These are phyloP conservation scores for Jaculus jaculus DNA, from an alignment of 2,113 vertebrate genomes.

Conservation along the genomic window DNA sequence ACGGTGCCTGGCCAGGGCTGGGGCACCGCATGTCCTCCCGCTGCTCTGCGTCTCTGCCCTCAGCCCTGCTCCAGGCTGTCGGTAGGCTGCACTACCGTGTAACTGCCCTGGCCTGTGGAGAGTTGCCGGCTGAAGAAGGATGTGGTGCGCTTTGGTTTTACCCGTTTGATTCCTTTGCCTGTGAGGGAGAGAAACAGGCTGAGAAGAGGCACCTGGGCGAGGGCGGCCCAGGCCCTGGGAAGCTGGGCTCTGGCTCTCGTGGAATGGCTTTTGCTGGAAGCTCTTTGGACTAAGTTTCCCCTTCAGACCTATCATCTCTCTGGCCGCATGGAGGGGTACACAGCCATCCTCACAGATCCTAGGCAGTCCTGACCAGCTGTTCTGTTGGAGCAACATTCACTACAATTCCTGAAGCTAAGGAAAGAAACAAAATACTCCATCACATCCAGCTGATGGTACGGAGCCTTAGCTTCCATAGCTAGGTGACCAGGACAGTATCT, in stretches of 20 bases:
- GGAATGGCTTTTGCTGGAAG: neutral
- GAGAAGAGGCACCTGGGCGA: rapidly evolving
- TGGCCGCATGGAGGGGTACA: neutral
- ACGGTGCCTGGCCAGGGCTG: neutral
- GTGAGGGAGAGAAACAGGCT: neutral
- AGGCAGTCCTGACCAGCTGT: neutral
- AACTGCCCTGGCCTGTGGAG: slow-evolving; percentile 81
- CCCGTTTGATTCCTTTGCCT: slow-evolving; percentile 93
- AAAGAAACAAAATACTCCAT: neutral
- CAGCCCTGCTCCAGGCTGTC: slow-evolving; percentile 90
- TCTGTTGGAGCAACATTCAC: neutral
- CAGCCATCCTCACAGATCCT: neutral
- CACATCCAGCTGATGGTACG: rapidly evolving
- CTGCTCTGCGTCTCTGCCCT: neutral
- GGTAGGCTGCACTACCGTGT: slow-evolving; percentile 88
- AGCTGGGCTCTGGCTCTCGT: rapidly evolving
- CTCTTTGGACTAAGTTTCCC: neutral
- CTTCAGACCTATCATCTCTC: neutral
- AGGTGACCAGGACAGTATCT: neutral
- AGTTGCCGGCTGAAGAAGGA: slow-evolving; percentile 93
- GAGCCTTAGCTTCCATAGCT: neutral
- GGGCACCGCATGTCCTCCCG: neutral
- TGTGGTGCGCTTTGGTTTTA: slow-evolving; percentile 91
- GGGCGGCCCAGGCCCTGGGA: neutral
- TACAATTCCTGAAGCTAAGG: neutral